Percentiles rank a stretch among this genome's conserved stretches.
Conservation (phyloP, 2,888 invertebrate genomes). For the Diaphora mendica region DNA sequence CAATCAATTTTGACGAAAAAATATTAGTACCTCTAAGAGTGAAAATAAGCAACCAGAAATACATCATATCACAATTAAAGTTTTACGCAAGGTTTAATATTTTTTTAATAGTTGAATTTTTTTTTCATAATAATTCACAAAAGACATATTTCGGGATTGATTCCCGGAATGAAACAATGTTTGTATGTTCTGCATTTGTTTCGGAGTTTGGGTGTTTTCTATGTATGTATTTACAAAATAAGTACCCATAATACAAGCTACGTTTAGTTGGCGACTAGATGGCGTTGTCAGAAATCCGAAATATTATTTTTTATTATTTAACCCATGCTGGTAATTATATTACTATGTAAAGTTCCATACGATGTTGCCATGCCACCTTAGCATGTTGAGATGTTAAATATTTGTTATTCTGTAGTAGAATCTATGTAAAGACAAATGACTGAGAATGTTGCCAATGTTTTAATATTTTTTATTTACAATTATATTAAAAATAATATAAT, state of each 20-base stretch:
- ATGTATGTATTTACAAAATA: no score
- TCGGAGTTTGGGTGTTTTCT: no score
- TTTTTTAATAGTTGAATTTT: no score
- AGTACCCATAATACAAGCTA: no score
- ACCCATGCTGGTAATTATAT: neutral
- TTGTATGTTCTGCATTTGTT: no score
- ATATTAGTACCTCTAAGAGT: no score
- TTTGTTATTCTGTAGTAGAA: no score
- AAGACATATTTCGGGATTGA: neutral
- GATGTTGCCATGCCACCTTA: neutral
- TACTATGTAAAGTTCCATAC: neutral
- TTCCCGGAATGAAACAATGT: no score
- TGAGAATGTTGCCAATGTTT: neutral
- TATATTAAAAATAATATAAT: neutral
- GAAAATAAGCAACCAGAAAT: neutral
- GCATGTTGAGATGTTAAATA: neutral
- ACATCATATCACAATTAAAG: no score
- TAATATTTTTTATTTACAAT: neutral
- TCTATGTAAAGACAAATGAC: neutral
- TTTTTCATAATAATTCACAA: neutral
- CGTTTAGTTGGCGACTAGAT: no score
- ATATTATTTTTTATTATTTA: neutral
- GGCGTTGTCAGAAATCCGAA: no score
- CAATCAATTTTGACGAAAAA: neutral
- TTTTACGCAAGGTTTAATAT: no score